Percentiles rank a stretch among this genome's conserved stretches.
phyloP scores from a whole-genome alignment of 2,888 invertebrate genomes.

The Invenusta paracnida region DNA sequence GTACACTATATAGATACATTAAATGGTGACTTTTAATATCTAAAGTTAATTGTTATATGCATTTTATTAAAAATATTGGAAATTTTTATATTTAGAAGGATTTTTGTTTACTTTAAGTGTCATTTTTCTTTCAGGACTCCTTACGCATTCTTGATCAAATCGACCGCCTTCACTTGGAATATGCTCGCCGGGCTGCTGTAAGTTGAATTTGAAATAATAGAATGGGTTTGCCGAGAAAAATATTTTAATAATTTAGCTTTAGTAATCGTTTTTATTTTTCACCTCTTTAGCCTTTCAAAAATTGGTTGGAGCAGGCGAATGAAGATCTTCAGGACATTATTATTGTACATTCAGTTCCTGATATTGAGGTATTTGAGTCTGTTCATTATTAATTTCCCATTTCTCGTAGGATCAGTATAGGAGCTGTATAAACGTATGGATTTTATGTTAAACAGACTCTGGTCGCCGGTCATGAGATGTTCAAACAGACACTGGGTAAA shows the following conservation, averaged over 20 bases:
- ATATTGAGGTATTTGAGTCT: slow-evolving; percentile 68
- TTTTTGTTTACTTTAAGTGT: neutral
- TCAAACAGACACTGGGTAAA: slow-evolving; percentile 26
- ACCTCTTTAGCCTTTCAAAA: slow-evolving; percentile 86
- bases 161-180: slow-evolving; percentile 67
- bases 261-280: neutral
- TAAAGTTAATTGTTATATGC: neutral
- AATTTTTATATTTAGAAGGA: neutral
- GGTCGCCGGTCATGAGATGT: neutral
- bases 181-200: slow-evolving; percentile 92
- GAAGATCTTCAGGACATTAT: slow-evolving; percentile 99
- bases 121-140: slow-evolving; percentile 27
- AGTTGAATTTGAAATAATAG: too few relatives aligned
- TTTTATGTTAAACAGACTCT: too few relatives aligned
- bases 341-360: slow-evolving; percentile 98
- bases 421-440: too few relatives aligned
- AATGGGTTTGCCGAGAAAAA: too few relatives aligned
- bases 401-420: neutral
- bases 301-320: slow-evolving; percentile 97
- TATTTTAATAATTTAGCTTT: neutral
- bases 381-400: neutral
- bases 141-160: slow-evolving; percentile 56
- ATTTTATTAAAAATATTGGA: neutral
- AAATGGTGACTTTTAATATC: too few relatives aligned
- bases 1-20: too few relatives aligned